Conservation (phyloP, 2,888 invertebrate genomes). For the Drosophila nr. perissopoda region DNA sequence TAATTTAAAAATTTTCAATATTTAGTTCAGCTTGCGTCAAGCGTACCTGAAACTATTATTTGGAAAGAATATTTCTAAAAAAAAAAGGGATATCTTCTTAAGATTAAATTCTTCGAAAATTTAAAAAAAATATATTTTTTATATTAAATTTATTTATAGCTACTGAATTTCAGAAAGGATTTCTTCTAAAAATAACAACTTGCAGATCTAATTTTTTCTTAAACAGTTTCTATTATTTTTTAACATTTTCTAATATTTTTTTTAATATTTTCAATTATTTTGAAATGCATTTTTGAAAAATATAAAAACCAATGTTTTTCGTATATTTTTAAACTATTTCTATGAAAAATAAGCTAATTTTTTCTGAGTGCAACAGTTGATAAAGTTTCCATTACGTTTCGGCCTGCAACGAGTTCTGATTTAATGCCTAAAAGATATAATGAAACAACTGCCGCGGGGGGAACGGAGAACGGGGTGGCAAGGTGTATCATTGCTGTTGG, state of each 20-base stretch:
- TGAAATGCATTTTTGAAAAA: not conserved
- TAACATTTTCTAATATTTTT: not conserved
- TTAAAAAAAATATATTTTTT: not conserved
- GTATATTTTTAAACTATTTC: not conserved
- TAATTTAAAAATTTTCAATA: not conserved
- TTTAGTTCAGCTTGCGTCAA: not conserved
- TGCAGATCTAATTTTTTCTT: not conserved
- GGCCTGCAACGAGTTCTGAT: slow-evolving; percentile 9
- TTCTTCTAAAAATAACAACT: not conserved
- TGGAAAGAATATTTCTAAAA: not conserved
- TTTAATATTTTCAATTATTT: not conserved
- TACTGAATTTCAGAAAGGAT: not conserved
- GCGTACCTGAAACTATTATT: not conserved
- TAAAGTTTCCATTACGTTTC: slow-evolving; percentile 45
- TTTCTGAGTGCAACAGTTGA: slow-evolving; percentile 25
- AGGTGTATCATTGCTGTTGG: slow-evolving; percentile 39
- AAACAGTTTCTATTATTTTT: not conserved
- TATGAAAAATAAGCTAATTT: fast-evolving
- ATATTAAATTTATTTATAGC: not conserved
- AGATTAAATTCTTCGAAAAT: not conserved
- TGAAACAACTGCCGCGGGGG: slow-evolving; percentile 41
- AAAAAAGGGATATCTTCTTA: not conserved
- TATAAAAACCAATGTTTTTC: not conserved
- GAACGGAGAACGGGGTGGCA: not conserved
- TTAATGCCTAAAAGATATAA: slow-evolving; percentile 59